A percentile compares a stretch with the other conserved stretches of the same genome.
Conservation (phyloP, 1,140 invertebrate species). For the Steinernema khuongi region DNA sequence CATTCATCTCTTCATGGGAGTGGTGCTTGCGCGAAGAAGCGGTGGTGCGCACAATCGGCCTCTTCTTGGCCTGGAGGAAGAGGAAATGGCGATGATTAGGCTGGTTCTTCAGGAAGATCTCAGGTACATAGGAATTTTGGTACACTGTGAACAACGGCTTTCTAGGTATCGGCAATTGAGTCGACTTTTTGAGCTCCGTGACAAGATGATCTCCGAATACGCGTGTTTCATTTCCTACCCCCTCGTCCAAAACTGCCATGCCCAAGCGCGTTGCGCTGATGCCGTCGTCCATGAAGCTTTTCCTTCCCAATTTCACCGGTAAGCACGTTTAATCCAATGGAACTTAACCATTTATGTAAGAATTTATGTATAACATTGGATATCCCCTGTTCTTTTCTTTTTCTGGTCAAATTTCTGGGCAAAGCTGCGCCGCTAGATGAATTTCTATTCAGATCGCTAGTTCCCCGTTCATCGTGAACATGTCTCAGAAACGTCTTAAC, state of each 20-base stretch:
- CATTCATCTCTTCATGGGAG: conserved; percentile 26
- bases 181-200: conserved; percentile 27
- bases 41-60: conserved; percentile 12
- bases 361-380: too few relatives aligned
- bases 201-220: conserved; percentile 29
- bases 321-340: too few relatives aligned
- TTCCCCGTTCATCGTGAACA: too few relatives aligned
- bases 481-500: too few relatives aligned
- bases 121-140: conserved; percentile 9
- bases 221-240: conserved; percentile 30
- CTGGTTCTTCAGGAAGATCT: conserved; percentile 29
- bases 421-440: too few relatives aligned
- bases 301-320: background rate
- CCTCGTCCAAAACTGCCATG: conserved; percentile 22
- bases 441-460: too few relatives aligned
- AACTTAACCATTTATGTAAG: too few relatives aligned
- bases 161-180: conserved; percentile 30
- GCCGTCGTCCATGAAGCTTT: conserved; percentile 16
- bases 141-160: background rate
- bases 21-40: background rate
- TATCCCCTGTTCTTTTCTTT: conserved; percentile 2
- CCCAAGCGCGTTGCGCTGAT: conserved; percentile 20
- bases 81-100: conserved; percentile 24
- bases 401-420: background rate
- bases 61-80: conserved; percentile 17